phyloP scores from a whole-genome alignment of 2,888 invertebrate genomes.

The Morpho helenor region DNA sequence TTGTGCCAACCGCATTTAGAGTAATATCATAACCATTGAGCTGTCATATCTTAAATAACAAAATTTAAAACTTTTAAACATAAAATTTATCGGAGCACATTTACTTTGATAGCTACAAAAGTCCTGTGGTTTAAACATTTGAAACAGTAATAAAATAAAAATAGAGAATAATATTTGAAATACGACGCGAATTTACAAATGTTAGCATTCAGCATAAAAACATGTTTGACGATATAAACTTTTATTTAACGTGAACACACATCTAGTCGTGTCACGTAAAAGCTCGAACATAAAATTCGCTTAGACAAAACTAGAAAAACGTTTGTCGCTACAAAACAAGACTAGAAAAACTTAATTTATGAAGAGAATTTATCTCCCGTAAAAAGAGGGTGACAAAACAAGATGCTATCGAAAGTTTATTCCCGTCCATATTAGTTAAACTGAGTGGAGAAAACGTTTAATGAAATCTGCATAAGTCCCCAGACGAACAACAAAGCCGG shows the following conservation, averaged over 20 bases:
- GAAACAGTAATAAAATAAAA: too few species aligned
- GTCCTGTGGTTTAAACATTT: too few species aligned
- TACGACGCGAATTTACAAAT: too few species aligned
- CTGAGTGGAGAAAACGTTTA: slow-evolving; percentile 35
- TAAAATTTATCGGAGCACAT: too few species aligned
- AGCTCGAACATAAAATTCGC: slow-evolving; percentile 17
- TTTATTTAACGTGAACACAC: slow-evolving; percentile 3
- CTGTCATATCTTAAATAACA: too few species aligned
- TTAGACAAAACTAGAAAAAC: slow-evolving; percentile 20
- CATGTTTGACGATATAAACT: not conserved
- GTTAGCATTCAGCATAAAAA: too few species aligned
- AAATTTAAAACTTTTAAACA: too few species aligned
- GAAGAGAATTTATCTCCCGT: slow-evolving; percentile 17
- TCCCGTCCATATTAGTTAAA: slow-evolving; percentile 31
- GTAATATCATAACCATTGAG: too few species aligned
- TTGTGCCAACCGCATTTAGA: too few species aligned
- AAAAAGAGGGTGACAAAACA: slow-evolving; percentile 32
- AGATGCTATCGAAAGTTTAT: slow-evolving; percentile 33
- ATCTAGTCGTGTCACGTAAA: not conserved
- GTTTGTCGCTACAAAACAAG: slow-evolving; percentile 19
- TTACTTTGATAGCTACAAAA: too few species aligned
- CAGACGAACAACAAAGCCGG: slow-evolving; percentile 45
- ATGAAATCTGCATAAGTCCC: slow-evolving; percentile 49
- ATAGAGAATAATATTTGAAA: too few species aligned
- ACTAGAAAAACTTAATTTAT: slow-evolving; percentile 23